A percentile compares a stretch with the other conserved stretches of the same genome.
Conservation (phyloP, 2,797 vertebrate genomes). For the Sandelia bainsii region DNA sequence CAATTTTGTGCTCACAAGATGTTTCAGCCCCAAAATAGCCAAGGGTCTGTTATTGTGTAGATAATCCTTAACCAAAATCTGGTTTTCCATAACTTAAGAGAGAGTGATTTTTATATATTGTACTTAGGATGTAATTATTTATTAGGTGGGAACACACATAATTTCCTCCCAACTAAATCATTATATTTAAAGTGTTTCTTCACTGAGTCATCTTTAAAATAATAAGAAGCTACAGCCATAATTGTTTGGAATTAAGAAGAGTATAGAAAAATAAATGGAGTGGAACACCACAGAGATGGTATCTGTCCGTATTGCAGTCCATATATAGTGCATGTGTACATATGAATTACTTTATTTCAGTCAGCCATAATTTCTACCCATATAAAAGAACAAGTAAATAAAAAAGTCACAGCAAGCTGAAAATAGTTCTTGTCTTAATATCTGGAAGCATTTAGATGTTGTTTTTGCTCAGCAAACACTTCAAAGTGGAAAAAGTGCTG, state of each 20-base stretch:
- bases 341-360: slow-evolving; percentile 66
- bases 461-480: slow-evolving; percentile 86
- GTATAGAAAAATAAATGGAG: slow-evolving; percentile 48
- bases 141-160: slow-evolving; percentile 18
- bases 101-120: background rate
- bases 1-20: background rate
- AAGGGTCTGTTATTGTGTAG: background rate
- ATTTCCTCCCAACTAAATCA: slow-evolving; percentile 37
- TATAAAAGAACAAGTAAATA: slow-evolving; percentile 39
- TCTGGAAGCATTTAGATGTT: slow-evolving; percentile 85
- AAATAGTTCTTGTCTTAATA: slow-evolving; percentile 71
- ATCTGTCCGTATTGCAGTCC: slow-evolving; percentile 44
- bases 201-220: slow-evolving; percentile 57
- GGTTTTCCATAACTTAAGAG: background rate
- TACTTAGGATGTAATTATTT: slow-evolving; percentile 36
- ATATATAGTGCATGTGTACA: slow-evolving; percentile 53
- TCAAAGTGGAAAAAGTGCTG: slow-evolving; percentile 82
- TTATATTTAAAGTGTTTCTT: slow-evolving; percentile 53
- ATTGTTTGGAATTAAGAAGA: slow-evolving; percentile 54
- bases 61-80: background rate
- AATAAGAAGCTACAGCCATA: slow-evolving; percentile 50
- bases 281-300: slow-evolving; percentile 53
- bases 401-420: slow-evolving; percentile 44
- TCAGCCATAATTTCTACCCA: slow-evolving; percentile 57
- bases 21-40: background rate